These are phyloP conservation scores for Danio albolineatus DNA, from an alignment of 2,797 vertebrate genomes.

Conservation along the genomic window DNA sequence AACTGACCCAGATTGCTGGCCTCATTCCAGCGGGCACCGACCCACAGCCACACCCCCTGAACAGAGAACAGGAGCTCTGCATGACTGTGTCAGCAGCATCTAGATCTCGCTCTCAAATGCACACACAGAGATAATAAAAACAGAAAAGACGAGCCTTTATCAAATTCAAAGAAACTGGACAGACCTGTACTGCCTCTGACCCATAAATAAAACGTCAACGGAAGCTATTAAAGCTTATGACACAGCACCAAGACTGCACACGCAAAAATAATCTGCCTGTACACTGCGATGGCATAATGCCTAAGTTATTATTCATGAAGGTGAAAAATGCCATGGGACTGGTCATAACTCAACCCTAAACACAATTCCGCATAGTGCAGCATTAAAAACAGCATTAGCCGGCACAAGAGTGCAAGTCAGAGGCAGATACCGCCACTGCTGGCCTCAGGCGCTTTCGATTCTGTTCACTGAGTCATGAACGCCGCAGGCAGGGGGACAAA, in stretches of 20 bases:
- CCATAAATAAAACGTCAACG: slow-evolving; percentile 17
- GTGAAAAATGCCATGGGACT: slow-evolving; percentile 6
- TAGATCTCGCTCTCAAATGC: neutral
- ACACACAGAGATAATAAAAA: slow-evolving; percentile 21
- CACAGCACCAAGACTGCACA: neutral
- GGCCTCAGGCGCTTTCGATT: neutral
- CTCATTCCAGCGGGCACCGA: slow-evolving; percentile 31
- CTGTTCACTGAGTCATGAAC: neutral
- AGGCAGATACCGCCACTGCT: neutral
- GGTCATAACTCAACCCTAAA: neutral
- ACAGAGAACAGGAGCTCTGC: slow-evolving; percentile 25
- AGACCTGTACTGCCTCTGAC: slow-evolving; percentile 26
- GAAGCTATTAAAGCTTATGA: neutral
- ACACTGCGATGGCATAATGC: neutral
- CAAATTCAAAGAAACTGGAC: slow-evolving; percentile 21
- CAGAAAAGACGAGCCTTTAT: slow-evolving; percentile 15
- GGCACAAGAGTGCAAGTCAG: slow-evolving; percentile 15
- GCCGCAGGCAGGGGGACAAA: neutral
- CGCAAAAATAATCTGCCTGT: neutral
- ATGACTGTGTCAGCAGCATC: slow-evolving; percentile 12
- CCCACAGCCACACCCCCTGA: slow-evolving; percentile 16
- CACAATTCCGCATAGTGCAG: neutral
- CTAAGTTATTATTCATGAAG: neutral
- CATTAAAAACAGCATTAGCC: slow-evolving; percentile 7
- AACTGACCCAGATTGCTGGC: slow-evolving; percentile 45